A percentile compares a stretch with the other conserved stretches of the same genome.
Evolutionary conservation across 2,113 vertebrate genomes (phyloP).

Genomic region (Acrocephalus kingi): DNA sequence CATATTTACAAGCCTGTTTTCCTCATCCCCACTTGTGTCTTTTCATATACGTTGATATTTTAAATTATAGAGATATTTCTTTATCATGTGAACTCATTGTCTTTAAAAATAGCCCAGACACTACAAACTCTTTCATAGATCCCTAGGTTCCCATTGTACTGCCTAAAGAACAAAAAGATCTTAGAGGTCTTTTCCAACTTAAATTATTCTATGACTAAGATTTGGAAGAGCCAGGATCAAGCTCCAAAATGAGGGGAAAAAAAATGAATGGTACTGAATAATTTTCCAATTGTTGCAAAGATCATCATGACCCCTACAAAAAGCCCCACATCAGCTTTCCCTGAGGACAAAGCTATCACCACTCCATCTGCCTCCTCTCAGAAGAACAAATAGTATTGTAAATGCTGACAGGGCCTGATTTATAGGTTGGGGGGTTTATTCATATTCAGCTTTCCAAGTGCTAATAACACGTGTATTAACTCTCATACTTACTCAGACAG

Average conservation of each 20-base stretch:
- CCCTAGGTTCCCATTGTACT: background rate
- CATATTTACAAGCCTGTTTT: background rate
- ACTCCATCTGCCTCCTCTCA: background rate
- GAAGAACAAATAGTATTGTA: background rate
- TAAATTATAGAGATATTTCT: background rate
- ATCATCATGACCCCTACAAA: background rate
- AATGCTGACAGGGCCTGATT: conserved; percentile 21
- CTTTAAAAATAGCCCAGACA: background rate
- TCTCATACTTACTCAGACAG: background rate
- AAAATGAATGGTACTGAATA: background rate
- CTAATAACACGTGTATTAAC: background rate
- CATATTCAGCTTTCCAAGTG: background rate
- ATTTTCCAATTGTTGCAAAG: background rate
- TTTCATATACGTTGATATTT: background rate
- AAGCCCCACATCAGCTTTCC: background rate
- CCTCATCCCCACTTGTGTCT: background rate
- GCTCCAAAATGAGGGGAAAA: accelerated
- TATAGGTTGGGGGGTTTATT: background rate
- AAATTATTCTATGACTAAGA: background rate
- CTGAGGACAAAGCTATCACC: background rate
- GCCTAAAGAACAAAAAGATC: background rate
- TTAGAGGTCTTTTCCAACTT: background rate
- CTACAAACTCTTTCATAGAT: background rate
- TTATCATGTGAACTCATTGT: background rate
- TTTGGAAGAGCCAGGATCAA: background rate